phyloP scores from a whole-genome alignment of 2,113 vertebrate genomes.

The Tretioscincus oriximinensis region DNA sequence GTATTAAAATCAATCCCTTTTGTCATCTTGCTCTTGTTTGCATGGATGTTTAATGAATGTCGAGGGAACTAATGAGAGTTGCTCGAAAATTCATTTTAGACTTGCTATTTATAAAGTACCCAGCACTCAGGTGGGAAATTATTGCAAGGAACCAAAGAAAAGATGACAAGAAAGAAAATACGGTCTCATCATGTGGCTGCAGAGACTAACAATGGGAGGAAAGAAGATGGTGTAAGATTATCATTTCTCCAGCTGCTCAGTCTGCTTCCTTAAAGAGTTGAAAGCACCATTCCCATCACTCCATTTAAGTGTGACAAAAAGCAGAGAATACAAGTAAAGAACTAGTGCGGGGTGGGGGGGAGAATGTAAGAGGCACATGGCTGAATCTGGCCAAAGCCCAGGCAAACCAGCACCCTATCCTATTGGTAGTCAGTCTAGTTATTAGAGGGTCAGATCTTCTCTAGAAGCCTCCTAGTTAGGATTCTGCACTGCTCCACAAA shows the following conservation, averaged over 20 bases:
- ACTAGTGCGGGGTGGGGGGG: too few species aligned
- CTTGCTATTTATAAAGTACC: constrained; percentile 85
- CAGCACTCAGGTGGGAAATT: constrained; percentile 83
- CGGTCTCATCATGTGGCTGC: constrained; percentile 38
- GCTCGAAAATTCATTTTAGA: constrained; percentile 84
- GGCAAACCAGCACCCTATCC: too few species aligned
- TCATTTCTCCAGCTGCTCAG: not conserved
- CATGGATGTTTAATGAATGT: constrained; percentile 82
- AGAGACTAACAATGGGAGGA: not conserved
- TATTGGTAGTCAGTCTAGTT: too few species aligned
- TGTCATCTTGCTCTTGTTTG: constrained; percentile 80
- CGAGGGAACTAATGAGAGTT: constrained; percentile 81
- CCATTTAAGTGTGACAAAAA: not conserved
- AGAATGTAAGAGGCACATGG: too few species aligned
- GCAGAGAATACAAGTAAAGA: not conserved
- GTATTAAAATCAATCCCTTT: constrained; percentile 84
- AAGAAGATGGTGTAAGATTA: not conserved
- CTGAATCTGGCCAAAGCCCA: too few species aligned
- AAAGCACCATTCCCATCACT: too few species aligned
- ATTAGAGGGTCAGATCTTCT: too few species aligned
- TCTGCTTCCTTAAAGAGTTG: not conserved
- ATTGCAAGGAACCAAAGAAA: constrained; percentile 70
- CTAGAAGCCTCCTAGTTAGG: too few species aligned
- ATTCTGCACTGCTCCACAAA: too few species aligned
- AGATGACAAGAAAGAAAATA: constrained; percentile 29